A percentile compares a stretch with the other conserved stretches of the same genome.
phyloP scores from a whole-genome alignment of 2,888 invertebrate species.

The Athripsodes cinereus region DNA sequence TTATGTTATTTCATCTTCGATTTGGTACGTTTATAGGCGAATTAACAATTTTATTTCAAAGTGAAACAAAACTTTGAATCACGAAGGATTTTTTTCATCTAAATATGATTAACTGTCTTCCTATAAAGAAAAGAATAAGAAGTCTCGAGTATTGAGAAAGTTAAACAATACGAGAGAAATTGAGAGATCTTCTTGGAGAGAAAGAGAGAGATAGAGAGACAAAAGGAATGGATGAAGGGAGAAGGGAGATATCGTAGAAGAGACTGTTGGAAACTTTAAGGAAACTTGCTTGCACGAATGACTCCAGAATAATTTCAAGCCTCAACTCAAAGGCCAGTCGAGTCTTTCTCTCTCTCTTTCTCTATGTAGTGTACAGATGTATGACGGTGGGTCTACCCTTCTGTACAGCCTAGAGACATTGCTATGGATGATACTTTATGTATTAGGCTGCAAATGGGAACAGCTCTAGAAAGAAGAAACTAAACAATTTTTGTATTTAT shows the following conservation, averaged over 20 bases:
- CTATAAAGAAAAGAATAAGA: not conserved
- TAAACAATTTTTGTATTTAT: no score
- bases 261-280: not conserved
- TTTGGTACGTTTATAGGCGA: no score
- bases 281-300: not conserved
- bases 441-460: no score
- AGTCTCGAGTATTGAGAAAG: not conserved
- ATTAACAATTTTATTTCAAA: not conserved
- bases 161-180: constrained; percentile 1
- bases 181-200: not conserved
- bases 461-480: no score
- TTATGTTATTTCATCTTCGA: no score
- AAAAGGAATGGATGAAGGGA: not conserved
- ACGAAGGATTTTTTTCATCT: not conserved
- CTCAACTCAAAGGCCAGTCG: not conserved
- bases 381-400: no score
- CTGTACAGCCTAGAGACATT: no score
- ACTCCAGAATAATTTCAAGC: not conserved
- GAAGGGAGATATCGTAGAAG: not conserved
- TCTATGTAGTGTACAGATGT: no score
- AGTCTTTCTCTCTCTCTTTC: no score
- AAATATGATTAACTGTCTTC: constrained; percentile 1
- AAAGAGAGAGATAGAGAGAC: not conserved
- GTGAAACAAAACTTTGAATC: not conserved
- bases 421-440: no score